Evolutionary conservation across 2,797 vertebrate species (phyloP), one percentile per base, ranked within the genome.

Genomic region (Podarcis siculus): DNA sequence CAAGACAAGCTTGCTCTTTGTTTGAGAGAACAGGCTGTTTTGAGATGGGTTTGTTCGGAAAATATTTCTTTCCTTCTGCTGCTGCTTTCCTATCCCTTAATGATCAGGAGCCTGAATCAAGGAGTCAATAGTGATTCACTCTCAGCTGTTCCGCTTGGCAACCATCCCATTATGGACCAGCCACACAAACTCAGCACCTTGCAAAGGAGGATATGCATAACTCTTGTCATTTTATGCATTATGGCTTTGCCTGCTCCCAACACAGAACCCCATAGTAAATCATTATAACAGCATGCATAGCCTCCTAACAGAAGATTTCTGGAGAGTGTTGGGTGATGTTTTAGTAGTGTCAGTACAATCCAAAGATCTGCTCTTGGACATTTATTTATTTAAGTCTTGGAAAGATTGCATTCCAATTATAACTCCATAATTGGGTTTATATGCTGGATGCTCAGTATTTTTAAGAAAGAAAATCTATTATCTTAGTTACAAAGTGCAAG

Each of bases 1-100:
- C 42, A 82, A 55, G 49, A 55, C 49, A 82, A 17, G 23, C 13
- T 80, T 19, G 37, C 25, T 72, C 21, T 79, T 79, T 27, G 21
- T 73, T 64, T 73, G 67, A 79, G n/a, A 79, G 67, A 66, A 80
- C 82, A 80, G 67, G 87, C 69, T 89, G 67, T 64, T 42, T 73
- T 64, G 37, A 45, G 66, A 85, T 45, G 42, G 25, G 12, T 75
- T 64, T 89, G 55, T 85, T 85, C 67, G 64, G 83, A 89, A 85
- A 73, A 66, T 25, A 61, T 79, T 39, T 64, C 17, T 15, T 71
- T 83, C 7, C 66, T 83, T 72, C 49, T 32, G 27, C 39, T 76
- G 37, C 37, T 82, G 73, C 37, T 81, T 85, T 80, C 69, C 58
- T 39, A 73, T 49, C 25, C 66, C 83, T 66, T 49, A 75, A 79